Evolutionary conservation across 2,113 vertebrate species (phyloP), one percentile per base, ranked within the genome.

Genomic region (Cairina moschata): DNA sequence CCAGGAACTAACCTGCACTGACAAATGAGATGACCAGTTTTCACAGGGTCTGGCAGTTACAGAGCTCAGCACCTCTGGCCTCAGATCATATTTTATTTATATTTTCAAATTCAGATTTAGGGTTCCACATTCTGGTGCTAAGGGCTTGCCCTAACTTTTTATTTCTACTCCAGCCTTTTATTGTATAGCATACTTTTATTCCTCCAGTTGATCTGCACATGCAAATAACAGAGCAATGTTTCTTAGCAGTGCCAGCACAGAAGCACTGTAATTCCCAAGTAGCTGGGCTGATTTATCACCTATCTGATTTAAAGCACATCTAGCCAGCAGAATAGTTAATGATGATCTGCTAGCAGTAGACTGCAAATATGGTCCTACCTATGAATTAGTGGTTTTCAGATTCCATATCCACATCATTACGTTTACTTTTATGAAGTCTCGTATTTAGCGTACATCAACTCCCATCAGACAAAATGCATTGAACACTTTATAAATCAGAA

Each of bases 201-300:
- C 22, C 63, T 83, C n/a, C 29, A 26, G 1, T 1, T 42, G 36
- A 56, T 52, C 40, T 73, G 55, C 65, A 73, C 0, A 0, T 50
- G 44, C 38, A 82, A 59, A 71, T 8, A 83, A 50, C 21, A 77
- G 46, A 67, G 68, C 17, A 42, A 36, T 11, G 32, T 68, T 65
- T 56, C 46, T 74, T 29, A 40, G 26, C 62, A 58, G 22, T 23
- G 25, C 42, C 20, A 63, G 31, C 68, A 66, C 13, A 25, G 75
- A 73, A 88, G 29, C 13, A 46, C 32, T 81, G 0, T 14, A 31
- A 71, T 28, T 66, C 38, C 46, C 13, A 80, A 73, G 40, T 62
- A 72, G 32, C 15, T 36, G 25, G 36, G 25, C 10, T 76, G 52
- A 62, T 50, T 78, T 66, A 79, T 75, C 44, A 62, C 16, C 21